Evolutionary conservation across 2,113 vertebrate species (phyloP).

Genomic region (Phrynosoma platyrhinos): DNA sequence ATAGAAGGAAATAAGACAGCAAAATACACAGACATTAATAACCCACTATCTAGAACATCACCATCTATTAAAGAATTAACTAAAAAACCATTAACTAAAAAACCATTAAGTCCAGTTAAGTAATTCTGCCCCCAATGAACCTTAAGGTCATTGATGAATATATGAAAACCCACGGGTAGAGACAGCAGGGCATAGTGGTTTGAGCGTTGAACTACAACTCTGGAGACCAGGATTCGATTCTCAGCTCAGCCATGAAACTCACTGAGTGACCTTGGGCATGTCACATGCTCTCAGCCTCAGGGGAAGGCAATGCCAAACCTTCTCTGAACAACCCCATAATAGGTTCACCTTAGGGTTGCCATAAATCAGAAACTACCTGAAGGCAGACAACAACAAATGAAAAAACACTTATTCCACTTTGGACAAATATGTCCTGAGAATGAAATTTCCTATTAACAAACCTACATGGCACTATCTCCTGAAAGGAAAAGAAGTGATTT

Average conservation of each 20-base stretch:
- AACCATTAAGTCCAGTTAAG: conserved; percentile 28
- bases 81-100: conserved; percentile 41
- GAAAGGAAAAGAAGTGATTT: background rate
- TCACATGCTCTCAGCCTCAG: too few relatives aligned
- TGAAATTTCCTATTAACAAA: conserved; percentile 42
- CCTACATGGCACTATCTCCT: background rate
- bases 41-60: background rate
- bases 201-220: too few relatives aligned
- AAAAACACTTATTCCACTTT: conserved; percentile 33
- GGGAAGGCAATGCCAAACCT: too few relatives aligned
- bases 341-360: too few relatives aligned
- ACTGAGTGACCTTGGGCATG: too few relatives aligned
- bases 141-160: background rate
- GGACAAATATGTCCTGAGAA: conserved; percentile 31
- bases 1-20: conserved; percentile 52
- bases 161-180: background rate
- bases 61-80: conserved; percentile 41
- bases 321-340: too few relatives aligned
- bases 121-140: background rate
- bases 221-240: too few relatives aligned
- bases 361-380: too few relatives aligned
- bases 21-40: background rate
- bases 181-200: too few relatives aligned
- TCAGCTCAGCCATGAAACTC: too few relatives aligned
- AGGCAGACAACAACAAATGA: background rate